These are phyloP conservation scores for Eristalis intricaria DNA, from an alignment of 2,888 invertebrate species.

Conservation along the genomic window DNA sequence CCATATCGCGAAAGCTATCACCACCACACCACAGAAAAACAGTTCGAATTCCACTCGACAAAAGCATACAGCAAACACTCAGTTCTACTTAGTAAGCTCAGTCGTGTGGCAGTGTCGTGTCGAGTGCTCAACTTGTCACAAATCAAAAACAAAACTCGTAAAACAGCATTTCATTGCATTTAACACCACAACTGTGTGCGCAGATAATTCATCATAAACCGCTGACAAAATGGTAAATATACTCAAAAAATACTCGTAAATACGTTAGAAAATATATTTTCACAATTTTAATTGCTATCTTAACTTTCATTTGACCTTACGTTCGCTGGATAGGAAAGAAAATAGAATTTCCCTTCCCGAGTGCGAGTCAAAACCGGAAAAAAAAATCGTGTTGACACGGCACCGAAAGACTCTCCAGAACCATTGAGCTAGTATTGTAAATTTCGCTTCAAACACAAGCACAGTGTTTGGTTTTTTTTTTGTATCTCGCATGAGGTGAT, in stretches of 20 bases:
- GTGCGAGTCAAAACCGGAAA: constrained; percentile 35
- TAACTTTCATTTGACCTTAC: constrained; percentile 70
- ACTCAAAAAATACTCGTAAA: not conserved
- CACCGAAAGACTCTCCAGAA: constrained; percentile 5
- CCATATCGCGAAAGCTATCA: constrained; percentile 18
- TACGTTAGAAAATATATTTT: not conserved
- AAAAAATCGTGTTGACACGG: constrained; percentile 41
- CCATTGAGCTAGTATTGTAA: constrained; percentile 27
- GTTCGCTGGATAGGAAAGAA: constrained; percentile 2
- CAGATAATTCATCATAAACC: constrained; percentile 13
- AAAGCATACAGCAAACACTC: constrained; percentile 8
- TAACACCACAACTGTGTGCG: constrained; percentile 31
- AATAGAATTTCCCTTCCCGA: constrained; percentile 22
- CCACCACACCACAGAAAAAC: not conserved
- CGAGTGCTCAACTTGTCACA: constrained; percentile 22
- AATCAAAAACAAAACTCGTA: constrained; percentile 36
- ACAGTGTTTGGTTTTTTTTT: not conserved
- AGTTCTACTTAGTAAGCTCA: constrained; percentile 62
- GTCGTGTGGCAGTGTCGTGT: constrained; percentile 13
- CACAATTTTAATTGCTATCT: not conserved
- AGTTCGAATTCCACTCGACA: not conserved
- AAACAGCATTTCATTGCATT: constrained; percentile 60
- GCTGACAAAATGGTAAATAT: constrained; percentile 54
- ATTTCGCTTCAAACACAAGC: not conserved
- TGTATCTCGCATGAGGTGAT: not conserved